These are phyloP conservation scores for Bagarius yarrelli DNA, from an alignment of 2,113 vertebrate genomes.

Conservation along the genomic window DNA sequence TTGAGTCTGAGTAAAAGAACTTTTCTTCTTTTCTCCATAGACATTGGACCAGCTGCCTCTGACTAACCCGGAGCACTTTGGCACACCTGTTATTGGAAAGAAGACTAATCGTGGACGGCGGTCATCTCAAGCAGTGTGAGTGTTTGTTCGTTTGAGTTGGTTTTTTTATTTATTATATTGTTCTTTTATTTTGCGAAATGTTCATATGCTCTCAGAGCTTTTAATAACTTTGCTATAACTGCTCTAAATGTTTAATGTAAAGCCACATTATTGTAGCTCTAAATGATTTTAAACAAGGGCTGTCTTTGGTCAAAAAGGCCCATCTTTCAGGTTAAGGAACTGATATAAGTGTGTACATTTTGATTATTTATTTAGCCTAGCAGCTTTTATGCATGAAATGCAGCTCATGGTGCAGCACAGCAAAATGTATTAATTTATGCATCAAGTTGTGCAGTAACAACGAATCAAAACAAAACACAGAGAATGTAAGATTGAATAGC, in stretches of 20 bases:
- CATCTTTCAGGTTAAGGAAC: background rate
- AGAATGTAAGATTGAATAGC: background rate
- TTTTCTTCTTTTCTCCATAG: slow-evolving; percentile 59
- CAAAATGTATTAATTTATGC: background rate
- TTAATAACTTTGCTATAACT: background rate
- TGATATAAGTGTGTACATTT: background rate
- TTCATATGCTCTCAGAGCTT: background rate
- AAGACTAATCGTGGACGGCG: slow-evolving; percentile 92
- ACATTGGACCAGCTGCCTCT: slow-evolving; percentile 94
- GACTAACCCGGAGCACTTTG: slow-evolving; percentile 97
- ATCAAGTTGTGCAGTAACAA: background rate
- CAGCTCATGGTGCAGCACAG: background rate
- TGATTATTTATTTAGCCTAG: background rate
- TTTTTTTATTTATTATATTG: background rate
- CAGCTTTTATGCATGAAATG: background rate
- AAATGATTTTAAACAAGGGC: background rate
- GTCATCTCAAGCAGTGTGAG: slow-evolving; percentile 90
- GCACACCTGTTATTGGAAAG: slow-evolving; percentile 96
- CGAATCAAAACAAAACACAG: background rate
- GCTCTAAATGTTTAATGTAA: too few relatives aligned
- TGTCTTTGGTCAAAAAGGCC: background rate
- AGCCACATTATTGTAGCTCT: background rate
- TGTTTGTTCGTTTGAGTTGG: slow-evolving; percentile 23
- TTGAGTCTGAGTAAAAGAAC: background rate
- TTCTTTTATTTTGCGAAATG: background rate